A percentile compares a stretch with the other conserved stretches of the same genome.
Conservation (phyloP, 2,113 vertebrate species). For the Cottus gobio region DNA sequence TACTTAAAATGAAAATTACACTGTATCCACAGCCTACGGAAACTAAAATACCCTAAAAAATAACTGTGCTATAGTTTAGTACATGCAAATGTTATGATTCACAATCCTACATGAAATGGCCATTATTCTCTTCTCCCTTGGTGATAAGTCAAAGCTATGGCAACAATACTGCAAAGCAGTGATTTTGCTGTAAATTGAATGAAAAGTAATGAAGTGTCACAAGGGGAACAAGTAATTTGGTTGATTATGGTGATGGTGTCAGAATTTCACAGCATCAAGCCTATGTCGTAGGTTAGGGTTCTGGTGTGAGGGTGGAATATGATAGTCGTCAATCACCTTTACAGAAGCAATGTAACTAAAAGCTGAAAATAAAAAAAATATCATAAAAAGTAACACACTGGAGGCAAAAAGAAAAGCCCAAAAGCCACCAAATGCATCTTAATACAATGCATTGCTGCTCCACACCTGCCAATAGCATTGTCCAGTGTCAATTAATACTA, state of each 20-base stretch:
- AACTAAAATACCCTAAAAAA: conserved; percentile 92
- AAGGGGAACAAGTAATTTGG: conserved; percentile 82
- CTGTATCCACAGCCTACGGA: conserved; percentile 93
- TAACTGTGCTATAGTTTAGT: conserved; percentile 94
- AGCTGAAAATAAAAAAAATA: conserved; percentile 76
- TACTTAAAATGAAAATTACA: conserved; percentile 88
- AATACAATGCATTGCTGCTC: conserved; percentile 87
- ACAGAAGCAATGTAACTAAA: conserved; percentile 93
- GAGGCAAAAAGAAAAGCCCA: conserved; percentile 90
- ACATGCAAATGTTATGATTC: conserved; percentile 92
- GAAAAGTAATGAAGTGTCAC: conserved; percentile 81
- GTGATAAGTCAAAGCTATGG: conserved; percentile 83
- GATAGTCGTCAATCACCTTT: conserved; percentile 86
- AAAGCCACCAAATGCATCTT: conserved; percentile 85
- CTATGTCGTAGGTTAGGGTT: conserved; percentile 85
- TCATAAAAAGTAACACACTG: conserved; percentile 85
- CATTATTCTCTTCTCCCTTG: conserved; percentile 83
- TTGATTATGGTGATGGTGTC: conserved; percentile 87
- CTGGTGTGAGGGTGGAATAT: conserved; percentile 83
- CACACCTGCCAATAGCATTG: conserved; percentile 87
- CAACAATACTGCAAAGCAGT: conserved; percentile 90
- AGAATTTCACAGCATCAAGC: conserved; percentile 93
- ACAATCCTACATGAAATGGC: conserved; percentile 83
- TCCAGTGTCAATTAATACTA: conserved; percentile 98
- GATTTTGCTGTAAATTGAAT: conserved; percentile 84